Evolutionary conservation across 2,113 vertebrate species (phyloP).

Genomic region (Phoxinus phoxinus): DNA sequence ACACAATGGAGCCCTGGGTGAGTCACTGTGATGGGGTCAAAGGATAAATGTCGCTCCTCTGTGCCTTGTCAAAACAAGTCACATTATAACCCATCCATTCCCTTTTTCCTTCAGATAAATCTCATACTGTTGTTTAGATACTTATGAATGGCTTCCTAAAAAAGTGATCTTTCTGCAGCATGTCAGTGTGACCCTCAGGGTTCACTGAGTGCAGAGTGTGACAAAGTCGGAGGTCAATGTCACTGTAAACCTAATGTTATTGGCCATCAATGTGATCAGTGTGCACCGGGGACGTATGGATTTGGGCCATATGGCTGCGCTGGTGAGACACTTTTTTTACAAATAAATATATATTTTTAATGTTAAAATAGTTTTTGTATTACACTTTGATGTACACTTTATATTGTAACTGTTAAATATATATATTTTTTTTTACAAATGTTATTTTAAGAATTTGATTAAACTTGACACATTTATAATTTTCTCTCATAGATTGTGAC

Average conservation of each 20-base stretch:
- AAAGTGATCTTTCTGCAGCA: constrained; percentile 65
- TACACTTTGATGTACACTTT: neutral
- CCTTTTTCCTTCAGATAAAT: neutral
- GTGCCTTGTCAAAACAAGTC: neutral
- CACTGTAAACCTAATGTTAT: constrained; percentile 81
- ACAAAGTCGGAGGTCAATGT: constrained; percentile 83
- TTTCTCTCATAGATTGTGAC: constrained; percentile 76
- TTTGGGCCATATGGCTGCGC: constrained; percentile 83
- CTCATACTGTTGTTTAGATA: neutral
- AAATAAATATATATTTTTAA: neutral
- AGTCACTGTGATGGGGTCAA: constrained; percentile 60
- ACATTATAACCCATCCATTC: neutral
- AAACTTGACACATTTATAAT: neutral
- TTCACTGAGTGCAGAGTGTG: constrained; percentile 82
- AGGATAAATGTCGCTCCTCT: neutral
- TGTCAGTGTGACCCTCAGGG: constrained; percentile 86
- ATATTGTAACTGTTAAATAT: neutral
- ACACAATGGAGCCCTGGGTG: constrained; percentile 79
- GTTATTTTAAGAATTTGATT: neutral
- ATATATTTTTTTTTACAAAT: neutral
- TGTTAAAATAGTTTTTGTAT: neutral
- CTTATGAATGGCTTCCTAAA: neutral
- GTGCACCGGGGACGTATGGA: constrained; percentile 79
- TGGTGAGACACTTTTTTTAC: constrained; percentile 69
- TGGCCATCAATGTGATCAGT: constrained; percentile 80